Percentiles rank a stretch among this genome's conserved stretches.
phyloP scores from a whole-genome alignment of 2,888 invertebrate genomes.

The Cistogaster globosa region DNA sequence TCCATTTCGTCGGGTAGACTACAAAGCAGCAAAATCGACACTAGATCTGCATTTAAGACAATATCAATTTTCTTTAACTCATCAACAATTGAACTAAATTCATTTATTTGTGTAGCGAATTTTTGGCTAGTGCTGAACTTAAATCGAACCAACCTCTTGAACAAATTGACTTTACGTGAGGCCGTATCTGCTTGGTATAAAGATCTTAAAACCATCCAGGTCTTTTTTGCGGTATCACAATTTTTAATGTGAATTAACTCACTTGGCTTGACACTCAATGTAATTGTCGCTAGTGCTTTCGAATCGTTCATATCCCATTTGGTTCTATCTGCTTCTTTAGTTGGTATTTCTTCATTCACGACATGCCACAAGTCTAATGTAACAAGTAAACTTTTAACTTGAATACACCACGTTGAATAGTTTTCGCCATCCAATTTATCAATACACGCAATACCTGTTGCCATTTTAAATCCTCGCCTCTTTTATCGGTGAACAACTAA shows the following conservation, averaged over 20 bases:
- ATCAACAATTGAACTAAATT: constrained; percentile 55
- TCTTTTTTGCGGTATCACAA: constrained; percentile 40
- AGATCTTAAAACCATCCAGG: constrained; percentile 28
- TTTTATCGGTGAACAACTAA: background rate
- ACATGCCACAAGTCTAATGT: constrained; percentile 53
- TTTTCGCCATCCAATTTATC: constrained; percentile 14
- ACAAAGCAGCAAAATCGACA: constrained; percentile 49
- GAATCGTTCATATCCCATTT: constrained; percentile 15
- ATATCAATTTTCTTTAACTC: constrained; percentile 37
- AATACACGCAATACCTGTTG: background rate
- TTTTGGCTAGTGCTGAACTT: constrained; percentile 24
- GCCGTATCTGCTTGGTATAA: constrained; percentile 50
- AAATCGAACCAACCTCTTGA: constrained; percentile 39
- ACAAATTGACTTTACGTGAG: constrained; percentile 52
- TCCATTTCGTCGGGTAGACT: constrained; percentile 48
- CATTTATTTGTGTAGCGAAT: constrained; percentile 49
- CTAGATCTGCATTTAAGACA: background rate
- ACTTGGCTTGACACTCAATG: constrained; percentile 38
- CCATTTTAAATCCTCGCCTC: background rate
- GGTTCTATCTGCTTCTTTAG: background rate
- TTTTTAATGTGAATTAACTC: constrained; percentile 51
- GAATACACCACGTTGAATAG: background rate
- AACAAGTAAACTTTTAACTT: constrained; percentile 1
- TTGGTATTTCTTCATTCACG: constrained; percentile 5
- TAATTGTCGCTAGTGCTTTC: constrained; percentile 46